These are phyloP conservation scores for Reticulitermes lucifugus DNA, from an alignment of 2,888 invertebrate species.

Conservation along the genomic window DNA sequence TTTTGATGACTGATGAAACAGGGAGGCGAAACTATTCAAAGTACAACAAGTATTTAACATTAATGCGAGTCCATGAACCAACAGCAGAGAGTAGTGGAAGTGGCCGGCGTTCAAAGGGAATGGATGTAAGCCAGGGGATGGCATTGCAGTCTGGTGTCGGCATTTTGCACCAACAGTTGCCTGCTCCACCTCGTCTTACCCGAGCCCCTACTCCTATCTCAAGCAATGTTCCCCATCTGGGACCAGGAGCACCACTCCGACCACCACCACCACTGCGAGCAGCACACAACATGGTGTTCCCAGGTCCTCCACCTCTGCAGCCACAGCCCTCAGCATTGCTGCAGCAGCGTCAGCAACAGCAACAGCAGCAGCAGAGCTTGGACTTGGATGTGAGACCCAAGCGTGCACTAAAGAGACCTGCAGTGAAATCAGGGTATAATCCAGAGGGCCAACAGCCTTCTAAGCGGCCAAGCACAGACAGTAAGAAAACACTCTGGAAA, in stretches of 20 bases:
- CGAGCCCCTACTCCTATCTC: conserved; percentile 46
- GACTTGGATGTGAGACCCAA: not conserved
- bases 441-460: conserved; percentile 20
- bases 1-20: conserved; percentile 91
- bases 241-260: conserved; percentile 31
- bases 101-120: conserved; percentile 49
- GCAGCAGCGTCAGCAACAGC: conserved; percentile 50
- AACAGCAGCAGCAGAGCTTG: conserved; percentile 48
- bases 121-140: conserved; percentile 32
- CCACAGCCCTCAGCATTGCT: conserved; percentile 42
- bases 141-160: not conserved
- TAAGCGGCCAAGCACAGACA: conserved; percentile 50
- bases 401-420: conserved; percentile 25
- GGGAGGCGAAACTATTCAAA: conserved; percentile 92
- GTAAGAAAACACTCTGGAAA: conserved; percentile 84
- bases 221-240: conserved; percentile 1
- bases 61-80: conserved; percentile 66
- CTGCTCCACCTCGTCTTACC: conserved; percentile 52
- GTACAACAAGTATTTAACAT: conserved; percentile 89
- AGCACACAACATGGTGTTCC: conserved; percentile 45
- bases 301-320: conserved; percentile 59
- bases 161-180: conserved; percentile 37
- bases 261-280: conserved; percentile 51
- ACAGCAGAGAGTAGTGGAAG: conserved; percentile 53
- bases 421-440: not conserved